Evolutionary conservation across 2,113 vertebrate species (phyloP).

Genomic region (Hipposideros armiger): DNA sequence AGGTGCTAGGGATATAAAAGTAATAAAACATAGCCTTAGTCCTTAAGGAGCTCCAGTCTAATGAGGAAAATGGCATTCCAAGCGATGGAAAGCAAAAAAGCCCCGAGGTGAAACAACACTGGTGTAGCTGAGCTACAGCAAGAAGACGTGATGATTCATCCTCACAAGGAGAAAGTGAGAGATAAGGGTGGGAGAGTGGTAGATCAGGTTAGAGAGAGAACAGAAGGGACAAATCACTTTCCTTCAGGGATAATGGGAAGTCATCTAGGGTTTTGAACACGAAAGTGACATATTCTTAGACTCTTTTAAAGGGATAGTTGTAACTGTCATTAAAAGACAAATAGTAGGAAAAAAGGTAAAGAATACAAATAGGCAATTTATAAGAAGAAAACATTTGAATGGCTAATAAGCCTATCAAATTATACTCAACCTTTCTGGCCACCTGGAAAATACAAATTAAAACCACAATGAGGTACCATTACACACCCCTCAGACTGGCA

Average conservation of each 20-base stretch:
- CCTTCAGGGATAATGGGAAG: background rate
- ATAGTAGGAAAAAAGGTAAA: background rate
- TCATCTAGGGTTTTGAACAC: background rate
- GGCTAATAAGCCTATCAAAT: background rate
- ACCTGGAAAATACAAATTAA: slow-evolving; percentile 12
- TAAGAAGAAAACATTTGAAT: slow-evolving; percentile 12
- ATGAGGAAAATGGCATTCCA: background rate
- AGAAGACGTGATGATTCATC: background rate
- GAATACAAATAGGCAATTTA: background rate
- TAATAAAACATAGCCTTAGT: background rate
- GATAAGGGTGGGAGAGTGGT: background rate
- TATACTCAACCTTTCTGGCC: background rate
- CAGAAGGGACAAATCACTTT: background rate
- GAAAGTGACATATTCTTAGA: background rate
- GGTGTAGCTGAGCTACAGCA: no score
- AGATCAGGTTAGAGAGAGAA: background rate
- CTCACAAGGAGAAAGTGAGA: background rate
- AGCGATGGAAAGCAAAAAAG: background rate
- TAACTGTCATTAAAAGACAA: background rate
- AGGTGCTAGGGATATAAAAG: background rate
- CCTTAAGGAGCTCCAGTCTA: background rate
- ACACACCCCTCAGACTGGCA: background rate
- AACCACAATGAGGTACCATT: background rate
- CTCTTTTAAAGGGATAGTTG: background rate
- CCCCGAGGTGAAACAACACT: background rate